phyloP scores from a whole-genome alignment of 2,797 vertebrate species.

The Hoplostethus atlanticus region DNA sequence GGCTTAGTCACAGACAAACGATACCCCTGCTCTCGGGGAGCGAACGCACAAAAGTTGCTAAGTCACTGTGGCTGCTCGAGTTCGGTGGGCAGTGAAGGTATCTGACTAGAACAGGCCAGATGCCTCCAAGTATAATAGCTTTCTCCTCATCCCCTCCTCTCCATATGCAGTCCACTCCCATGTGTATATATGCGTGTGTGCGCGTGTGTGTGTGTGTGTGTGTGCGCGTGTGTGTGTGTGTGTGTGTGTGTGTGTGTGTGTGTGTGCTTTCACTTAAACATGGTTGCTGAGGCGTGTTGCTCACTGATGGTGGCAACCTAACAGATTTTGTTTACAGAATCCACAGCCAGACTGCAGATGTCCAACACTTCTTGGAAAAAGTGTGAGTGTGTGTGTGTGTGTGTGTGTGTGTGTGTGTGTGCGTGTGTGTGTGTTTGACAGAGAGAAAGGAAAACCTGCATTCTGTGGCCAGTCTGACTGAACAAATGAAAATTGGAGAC shows the following conservation, averaged over 20 bases:
- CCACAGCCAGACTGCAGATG: conserved; percentile 61
- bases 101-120: conserved; percentile 50
- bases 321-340: conserved; percentile 67
- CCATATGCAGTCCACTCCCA: conserved; percentile 36
- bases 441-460: conserved; percentile 38
- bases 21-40: conserved; percentile 44
- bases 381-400: conserved; percentile 4
- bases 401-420: conserved; percentile 10
- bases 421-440: background rate
- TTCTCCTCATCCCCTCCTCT: conserved; percentile 59
- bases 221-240: background rate
- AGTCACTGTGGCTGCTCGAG: conserved; percentile 51
- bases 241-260: conserved; percentile 24
- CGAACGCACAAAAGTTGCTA: conserved; percentile 61
- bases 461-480: conserved; percentile 60
- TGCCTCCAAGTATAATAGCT: conserved; percentile 38
- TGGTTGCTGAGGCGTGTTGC: conserved; percentile 45
- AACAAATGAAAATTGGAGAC: conserved; percentile 68
- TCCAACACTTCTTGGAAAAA: conserved; percentile 35
- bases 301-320: conserved; percentile 49
- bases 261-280: conserved; percentile 51
- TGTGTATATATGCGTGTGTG: conserved; percentile 6
- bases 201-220: background rate
- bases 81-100: conserved; percentile 39
- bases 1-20: conserved; percentile 61